phyloP scores from a whole-genome alignment of 2,113 vertebrate species.

The Edolisoma coerulescens region DNA sequence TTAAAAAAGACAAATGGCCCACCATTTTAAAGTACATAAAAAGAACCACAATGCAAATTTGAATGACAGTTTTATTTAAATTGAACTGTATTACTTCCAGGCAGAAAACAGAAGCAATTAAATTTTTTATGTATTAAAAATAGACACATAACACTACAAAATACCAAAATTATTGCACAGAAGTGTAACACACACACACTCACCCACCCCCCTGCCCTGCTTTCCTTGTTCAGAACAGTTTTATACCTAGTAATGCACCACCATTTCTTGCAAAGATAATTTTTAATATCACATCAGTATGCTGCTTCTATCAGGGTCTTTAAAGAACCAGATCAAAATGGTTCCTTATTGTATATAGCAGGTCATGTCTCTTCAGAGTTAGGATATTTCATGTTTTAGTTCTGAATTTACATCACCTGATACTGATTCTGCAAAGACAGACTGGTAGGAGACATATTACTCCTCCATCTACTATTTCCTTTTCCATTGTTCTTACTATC shows the following conservation, averaged over 20 bases:
- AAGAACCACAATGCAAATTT: neutral
- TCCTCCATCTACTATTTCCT: neutral
- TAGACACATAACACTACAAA: fast-evolving
- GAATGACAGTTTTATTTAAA: neutral
- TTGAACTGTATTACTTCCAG: neutral
- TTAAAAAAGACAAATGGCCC: neutral
- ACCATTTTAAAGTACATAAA: neutral
- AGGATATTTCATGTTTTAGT: neutral
- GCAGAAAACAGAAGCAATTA: neutral
- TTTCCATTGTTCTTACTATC: neutral
- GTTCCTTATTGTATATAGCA: neutral
- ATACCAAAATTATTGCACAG: neutral
- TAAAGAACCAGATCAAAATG: neutral
- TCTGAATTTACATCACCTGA: neutral
- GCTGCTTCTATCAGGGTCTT: neutral
- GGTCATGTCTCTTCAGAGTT: neutral
- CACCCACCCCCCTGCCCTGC: fast-evolving
- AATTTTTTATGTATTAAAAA: neutral
- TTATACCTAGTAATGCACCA: neutral
- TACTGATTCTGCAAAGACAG: neutral
- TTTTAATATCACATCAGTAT: neutral
- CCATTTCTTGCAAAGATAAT: neutral
- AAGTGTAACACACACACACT: neutral
- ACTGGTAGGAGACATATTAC: neutral
- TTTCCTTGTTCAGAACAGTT: neutral